phyloP scores from a whole-genome alignment of 2,797 vertebrate species.

The Chaetodon trifasciatus region DNA sequence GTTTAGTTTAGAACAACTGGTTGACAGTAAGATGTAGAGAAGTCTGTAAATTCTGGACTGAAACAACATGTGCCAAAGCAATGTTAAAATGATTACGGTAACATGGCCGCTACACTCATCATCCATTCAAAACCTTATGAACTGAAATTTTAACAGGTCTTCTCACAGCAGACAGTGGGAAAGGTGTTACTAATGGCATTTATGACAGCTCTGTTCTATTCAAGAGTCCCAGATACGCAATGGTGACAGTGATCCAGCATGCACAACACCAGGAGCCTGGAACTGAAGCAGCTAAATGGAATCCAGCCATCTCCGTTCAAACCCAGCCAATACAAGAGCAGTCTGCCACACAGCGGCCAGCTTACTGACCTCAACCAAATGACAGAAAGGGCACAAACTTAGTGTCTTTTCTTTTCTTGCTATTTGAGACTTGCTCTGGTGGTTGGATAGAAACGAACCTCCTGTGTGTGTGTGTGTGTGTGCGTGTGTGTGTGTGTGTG shows the following conservation, averaged over 20 bases:
- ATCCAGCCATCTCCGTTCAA: slow-evolving; percentile 7
- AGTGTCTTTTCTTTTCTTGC: neutral
- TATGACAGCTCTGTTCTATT: neutral
- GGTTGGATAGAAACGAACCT: slow-evolving; percentile 15
- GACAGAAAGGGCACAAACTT: neutral
- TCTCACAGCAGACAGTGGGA: neutral
- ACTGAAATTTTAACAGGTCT: neutral
- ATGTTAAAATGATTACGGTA: too few relatives aligned
- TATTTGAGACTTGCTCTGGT: slow-evolving; percentile 7
- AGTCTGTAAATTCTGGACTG: neutral
- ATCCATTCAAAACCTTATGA: neutral
- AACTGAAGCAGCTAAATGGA: slow-evolving; percentile 25
- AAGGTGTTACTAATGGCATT: neutral
- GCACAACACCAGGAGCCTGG: neutral
- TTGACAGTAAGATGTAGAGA: neutral
- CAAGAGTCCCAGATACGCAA: neutral
- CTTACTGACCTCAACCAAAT: slow-evolving; percentile 3
- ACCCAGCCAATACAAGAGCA: neutral
- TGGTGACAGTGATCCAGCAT: neutral
- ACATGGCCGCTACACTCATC: neutral
- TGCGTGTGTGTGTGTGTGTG: slow-evolving; percentile 3
- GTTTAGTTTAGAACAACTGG: neutral
- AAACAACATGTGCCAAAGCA: too few relatives aligned
- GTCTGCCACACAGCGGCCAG: neutral
- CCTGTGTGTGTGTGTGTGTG: neutral